Base-by-base conservation (phyloP, 2,797 vertebrate species). In the Zenarchopterus dispar region DNA sequence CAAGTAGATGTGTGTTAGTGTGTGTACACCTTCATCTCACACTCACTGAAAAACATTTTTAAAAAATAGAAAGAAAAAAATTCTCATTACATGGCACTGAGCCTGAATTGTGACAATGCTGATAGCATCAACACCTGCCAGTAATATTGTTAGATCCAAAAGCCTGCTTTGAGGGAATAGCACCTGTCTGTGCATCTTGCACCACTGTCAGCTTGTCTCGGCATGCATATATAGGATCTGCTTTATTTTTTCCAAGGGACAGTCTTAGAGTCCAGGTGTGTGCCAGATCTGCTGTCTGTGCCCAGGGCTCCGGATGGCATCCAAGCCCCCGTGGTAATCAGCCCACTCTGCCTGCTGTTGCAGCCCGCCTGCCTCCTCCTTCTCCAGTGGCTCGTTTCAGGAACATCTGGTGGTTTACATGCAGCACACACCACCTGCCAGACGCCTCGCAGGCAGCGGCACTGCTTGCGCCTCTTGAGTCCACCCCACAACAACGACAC, bases 321-420 rank as follows among this genome's bases (percentile, higher is more conserved):
- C 89, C 88, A 87, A 90, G 90, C 90, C 91, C 90, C 89, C 75
- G 81, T 91, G 88, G 90, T 92, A 91, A 91, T 92, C 91, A 91
- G 88, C 91, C 87, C 88, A 86, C 89, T 91, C 85, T 84, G 89
- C 91, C 90, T 91, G 90, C 91, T 90, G 91, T 91, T 90, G 88
- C 75, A 61, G 80, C 82, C 82, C 61, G 80, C 84, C 88, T 80
- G 85, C 86, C 89, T 88, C 81, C 89, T 84, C 84, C 86, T 88
- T 86, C 90, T 91, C 89, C 88, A 90, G 89, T 91, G 89, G 89
- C 88, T 91, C 86, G 88, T 91, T 91, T 90, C 89, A 80, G 83
- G 88, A 92, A 92, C 90, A 92, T 92, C 91, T 92, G 91, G 88
- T 90, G 89, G 89, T 92, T 91, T 91, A 92, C 89, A 92, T 91